These are phyloP conservation scores for Sylvia borin DNA, from an alignment of 2,797 vertebrate species.

Conservation along the genomic window DNA sequence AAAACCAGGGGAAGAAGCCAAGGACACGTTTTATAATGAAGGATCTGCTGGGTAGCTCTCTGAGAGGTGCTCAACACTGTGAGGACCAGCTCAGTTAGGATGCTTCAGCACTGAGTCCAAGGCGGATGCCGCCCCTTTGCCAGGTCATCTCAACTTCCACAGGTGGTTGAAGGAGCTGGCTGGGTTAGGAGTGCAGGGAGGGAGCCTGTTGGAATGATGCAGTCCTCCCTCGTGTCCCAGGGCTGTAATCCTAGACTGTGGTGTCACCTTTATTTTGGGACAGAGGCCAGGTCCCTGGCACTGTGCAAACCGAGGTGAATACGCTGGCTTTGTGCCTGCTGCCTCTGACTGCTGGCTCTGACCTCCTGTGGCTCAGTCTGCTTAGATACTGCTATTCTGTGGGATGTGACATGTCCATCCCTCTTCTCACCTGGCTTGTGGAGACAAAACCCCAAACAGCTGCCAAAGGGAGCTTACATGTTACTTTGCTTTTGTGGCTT, in stretches of 20 bases:
- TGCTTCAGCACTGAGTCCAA: background rate
- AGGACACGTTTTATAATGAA: background rate
- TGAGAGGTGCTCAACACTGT: background rate
- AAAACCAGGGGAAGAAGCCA: background rate
- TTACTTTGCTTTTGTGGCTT: background rate
- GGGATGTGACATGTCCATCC: accelerated
- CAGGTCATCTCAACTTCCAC: background rate
- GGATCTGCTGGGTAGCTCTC: background rate
- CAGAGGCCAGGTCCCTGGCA: background rate
- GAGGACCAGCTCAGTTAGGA: background rate
- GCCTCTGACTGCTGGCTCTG: accelerated
- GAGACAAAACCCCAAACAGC: background rate
- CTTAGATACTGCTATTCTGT: background rate
- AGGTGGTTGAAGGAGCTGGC: background rate
- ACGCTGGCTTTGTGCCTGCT: background rate
- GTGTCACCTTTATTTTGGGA: background rate
- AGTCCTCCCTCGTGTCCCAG: background rate
- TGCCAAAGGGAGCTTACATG: background rate
- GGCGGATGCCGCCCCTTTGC: background rate
- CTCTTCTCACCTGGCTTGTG: background rate
- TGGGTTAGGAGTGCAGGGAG: background rate
- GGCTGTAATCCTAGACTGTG: background rate
- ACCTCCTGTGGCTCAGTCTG: background rate
- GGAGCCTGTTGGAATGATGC: background rate
- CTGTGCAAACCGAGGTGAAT: background rate